Conservation (phyloP, 2,113 vertebrate genomes). For the Semnopithecus entellus region DNA sequence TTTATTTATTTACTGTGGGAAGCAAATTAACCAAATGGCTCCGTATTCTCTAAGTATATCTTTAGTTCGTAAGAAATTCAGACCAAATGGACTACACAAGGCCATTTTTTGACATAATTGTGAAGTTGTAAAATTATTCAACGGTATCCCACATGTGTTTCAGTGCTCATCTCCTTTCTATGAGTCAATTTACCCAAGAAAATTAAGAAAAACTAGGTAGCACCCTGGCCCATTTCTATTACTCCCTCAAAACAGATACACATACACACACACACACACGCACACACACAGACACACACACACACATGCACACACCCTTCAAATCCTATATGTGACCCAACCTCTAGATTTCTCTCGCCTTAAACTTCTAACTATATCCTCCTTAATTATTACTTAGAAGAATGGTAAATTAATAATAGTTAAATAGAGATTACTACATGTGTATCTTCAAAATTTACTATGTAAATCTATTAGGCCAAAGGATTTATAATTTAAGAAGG, state of each 20-base stretch:
- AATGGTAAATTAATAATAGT: background rate
- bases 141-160: background rate
- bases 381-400: background rate
- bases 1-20: background rate
- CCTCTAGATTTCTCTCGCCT: background rate
- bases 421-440: background rate
- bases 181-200: background rate
- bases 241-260: background rate
- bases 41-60: background rate
- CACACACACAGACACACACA: background rate
- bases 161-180: background rate
- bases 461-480: background rate
- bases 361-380: background rate
- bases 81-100: background rate
- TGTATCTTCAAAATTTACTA: background rate
- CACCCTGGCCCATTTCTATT: background rate
- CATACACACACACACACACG: background rate
- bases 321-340: background rate
- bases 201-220: background rate
- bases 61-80: slow-evolving; percentile 11
- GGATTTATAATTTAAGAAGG: background rate
- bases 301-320: background rate
- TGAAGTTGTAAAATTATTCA: background rate
- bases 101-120: background rate
- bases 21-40: slow-evolving; percentile 2